Evolutionary conservation across 1,140 invertebrate species (phyloP).

Genomic region (Harpegnathos saltator): DNA sequence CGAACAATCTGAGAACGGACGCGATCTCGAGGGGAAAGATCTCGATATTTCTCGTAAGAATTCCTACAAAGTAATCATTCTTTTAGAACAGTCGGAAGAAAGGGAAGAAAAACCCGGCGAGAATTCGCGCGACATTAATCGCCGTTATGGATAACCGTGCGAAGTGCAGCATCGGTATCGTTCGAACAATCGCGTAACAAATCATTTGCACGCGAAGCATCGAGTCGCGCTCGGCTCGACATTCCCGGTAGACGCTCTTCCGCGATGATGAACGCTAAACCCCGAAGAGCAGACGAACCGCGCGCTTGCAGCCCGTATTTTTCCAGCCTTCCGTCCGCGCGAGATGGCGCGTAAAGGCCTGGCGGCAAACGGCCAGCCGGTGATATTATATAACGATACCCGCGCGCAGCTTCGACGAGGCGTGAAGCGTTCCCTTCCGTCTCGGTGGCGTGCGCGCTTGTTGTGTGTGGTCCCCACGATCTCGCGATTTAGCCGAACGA

Average conservation of each 20-base stretch:
- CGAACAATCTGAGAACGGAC: background rate
- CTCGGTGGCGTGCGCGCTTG: slow-evolving; percentile 31
- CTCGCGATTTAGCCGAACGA: slow-evolving; percentile 54
- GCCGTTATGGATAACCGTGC: background rate
- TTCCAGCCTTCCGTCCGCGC: slow-evolving; percentile 13
- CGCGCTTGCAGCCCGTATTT: slow-evolving; percentile 19
- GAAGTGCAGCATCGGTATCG: background rate
- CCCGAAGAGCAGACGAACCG: background rate
- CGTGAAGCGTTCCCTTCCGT: slow-evolving; percentile 67
- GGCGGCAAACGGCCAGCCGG: slow-evolving; percentile 41
- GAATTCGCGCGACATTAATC: background rate
- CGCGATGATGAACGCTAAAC: slow-evolving; percentile 13
- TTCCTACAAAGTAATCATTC: background rate
- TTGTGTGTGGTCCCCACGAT: slow-evolving; percentile 35
- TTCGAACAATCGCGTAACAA: background rate
- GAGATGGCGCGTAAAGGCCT: slow-evolving; percentile 60
- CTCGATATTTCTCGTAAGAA: background rate
- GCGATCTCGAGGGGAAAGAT: background rate
- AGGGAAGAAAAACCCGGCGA: background rate
- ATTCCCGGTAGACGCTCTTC: background rate
- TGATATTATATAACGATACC: slow-evolving; percentile 65
- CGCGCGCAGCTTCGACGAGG: slow-evolving; percentile 58
- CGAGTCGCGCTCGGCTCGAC: slow-evolving; percentile 1
- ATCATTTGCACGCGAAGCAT: slow-evolving; percentile 22
- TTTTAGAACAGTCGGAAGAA: background rate